These are phyloP conservation scores for Pomacea maculata DNA, from an alignment of 1,140 invertebrate species.

Conservation along the genomic window DNA sequence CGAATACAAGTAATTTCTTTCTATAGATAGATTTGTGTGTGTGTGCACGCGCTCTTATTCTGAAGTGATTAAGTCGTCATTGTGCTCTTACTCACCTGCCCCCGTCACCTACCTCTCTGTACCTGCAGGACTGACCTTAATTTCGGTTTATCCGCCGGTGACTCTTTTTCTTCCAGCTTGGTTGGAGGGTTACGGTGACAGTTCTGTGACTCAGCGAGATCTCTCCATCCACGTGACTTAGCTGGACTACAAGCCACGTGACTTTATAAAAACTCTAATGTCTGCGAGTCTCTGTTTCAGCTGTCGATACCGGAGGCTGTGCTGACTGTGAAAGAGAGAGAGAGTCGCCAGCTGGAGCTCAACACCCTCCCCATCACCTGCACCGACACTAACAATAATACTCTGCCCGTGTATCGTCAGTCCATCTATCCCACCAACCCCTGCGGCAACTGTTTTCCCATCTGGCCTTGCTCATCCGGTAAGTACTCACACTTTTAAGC, in stretches of 20 bases:
- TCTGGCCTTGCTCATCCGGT: neutral
- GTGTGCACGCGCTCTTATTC: neutral
- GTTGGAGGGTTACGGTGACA: neutral
- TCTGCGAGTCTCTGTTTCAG: neutral
- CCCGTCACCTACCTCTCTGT: too few relatives aligned
- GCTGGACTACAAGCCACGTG: neutral
- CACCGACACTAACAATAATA: constrained; percentile 6
- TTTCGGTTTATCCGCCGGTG: neutral
- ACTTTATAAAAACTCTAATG: neutral
- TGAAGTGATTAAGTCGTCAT: neutral
- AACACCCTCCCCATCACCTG: constrained; percentile 3
- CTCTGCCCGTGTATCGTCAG: neutral
- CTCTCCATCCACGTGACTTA: neutral
- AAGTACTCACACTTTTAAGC: neutral
- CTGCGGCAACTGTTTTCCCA: constrained; percentile 5
- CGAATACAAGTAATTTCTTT: too few relatives aligned
- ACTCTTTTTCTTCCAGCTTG: neutral
- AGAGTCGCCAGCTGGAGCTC: neutral
- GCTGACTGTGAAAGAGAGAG: neutral
- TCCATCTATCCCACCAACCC: neutral
- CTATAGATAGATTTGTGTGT: too few relatives aligned
- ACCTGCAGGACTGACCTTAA: too few relatives aligned
- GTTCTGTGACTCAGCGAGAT: neutral
- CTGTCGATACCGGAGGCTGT: neutral
- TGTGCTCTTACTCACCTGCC: too few relatives aligned